Percentiles rank a stretch among this genome's conserved stretches.
phyloP scores from a whole-genome alignment of 1,140 invertebrate genomes.

The Bombus huntii region DNA sequence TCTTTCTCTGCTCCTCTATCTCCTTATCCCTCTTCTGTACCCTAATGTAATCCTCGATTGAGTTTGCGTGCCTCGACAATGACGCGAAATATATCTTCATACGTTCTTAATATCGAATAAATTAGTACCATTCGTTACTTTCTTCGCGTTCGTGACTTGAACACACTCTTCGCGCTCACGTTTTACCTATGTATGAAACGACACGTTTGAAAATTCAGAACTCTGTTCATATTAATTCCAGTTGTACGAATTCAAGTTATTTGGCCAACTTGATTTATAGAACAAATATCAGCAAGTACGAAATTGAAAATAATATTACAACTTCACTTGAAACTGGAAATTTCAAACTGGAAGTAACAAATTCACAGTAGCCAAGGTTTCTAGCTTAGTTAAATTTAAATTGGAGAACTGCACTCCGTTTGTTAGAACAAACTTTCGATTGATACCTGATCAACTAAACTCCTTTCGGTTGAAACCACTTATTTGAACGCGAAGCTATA shows the following conservation, averaged over 20 bases:
- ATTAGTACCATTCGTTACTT: neutral
- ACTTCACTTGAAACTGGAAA: neutral
- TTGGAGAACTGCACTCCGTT: neutral
- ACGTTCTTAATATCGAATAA: neutral
- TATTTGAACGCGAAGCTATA: too few species aligned
- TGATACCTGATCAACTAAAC: too few species aligned
- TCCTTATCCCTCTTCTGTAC: conserved; percentile 41
- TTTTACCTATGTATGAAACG: too few species aligned
- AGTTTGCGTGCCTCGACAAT: conserved; percentile 53
- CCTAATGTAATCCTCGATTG: conserved; percentile 51
- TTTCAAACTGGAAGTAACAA: neutral
- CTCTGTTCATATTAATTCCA: neutral
- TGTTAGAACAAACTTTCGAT: too few species aligned
- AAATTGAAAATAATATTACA: neutral
- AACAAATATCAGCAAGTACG: too few species aligned
- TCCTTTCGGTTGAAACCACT: too few species aligned
- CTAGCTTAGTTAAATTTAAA: neutral
- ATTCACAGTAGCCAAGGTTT: neutral
- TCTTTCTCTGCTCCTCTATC: conserved; percentile 1
- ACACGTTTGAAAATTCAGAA: neutral
- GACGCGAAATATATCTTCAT: neutral
- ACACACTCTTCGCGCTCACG: neutral
- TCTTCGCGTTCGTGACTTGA: neutral
- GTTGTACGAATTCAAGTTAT: neutral
- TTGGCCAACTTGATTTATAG: neutral